Base-by-base conservation (phyloP, 2,888 invertebrate species). In the Amiota mariae region DNA sequence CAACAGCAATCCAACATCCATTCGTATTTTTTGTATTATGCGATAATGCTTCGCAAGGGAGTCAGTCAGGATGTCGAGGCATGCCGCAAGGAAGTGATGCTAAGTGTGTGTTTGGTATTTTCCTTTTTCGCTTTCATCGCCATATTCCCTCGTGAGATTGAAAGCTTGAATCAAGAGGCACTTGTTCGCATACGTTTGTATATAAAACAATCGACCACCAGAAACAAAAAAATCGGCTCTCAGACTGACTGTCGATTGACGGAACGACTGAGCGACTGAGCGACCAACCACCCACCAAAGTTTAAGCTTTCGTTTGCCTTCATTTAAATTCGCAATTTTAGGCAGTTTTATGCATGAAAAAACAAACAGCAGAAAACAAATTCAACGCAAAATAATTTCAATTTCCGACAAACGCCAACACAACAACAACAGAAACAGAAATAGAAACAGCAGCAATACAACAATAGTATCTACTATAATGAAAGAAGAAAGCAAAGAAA, bases 11-110 rank as follows among this genome's bases (percentile, higher is more conserved):
- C 85, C 85, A 83, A 72, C 67, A 66, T 72, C 20, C 63, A 63
- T 54, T 84, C 85, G 80, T 85, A 81, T 84, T 84, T 85, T 81
- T 85, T 83, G 83, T 81, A 84, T 85, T 84, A 81, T 85, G 83
- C 85, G 81, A 84, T 84, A 85, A 84, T 84, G 80, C 73, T 72
- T 68, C 67, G 73, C 76, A 71, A 66, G 67, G 72, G 48, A 49
- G 71, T 46, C 56, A n/a, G 24, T n/a, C 24, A n/a, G 56, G 73
- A 51, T 78, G 70, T 75, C 71, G 67, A 66, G 64, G 68, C 63
- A 47, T 63, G 18, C 61, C n/a, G 63, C 72, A 70, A 71, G 72
- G 61, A 24, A 64, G 67, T n/a, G 36, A 1, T 36, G 8, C 6
- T 36, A 36, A 36, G 24, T 63, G 46, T 63, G 24, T 36, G 24